phyloP scores from a whole-genome alignment of 2,113 vertebrate genomes.

The Verasper variegatus region DNA sequence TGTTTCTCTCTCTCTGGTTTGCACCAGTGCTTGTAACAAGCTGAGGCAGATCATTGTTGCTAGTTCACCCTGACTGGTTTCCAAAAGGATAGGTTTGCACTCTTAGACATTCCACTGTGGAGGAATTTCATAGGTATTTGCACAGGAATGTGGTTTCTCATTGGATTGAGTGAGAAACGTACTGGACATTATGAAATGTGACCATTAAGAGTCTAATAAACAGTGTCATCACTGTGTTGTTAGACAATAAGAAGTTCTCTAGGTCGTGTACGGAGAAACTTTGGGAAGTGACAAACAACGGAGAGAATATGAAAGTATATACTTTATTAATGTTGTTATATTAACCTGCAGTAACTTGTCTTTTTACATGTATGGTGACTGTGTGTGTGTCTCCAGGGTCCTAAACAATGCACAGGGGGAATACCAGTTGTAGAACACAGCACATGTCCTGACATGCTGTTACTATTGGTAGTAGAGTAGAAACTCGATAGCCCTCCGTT shows the following conservation, averaged over 20 bases:
- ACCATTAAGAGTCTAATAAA: conserved; percentile 26
- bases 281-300: neutral
- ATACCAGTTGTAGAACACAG: conserved; percentile 30
- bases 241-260: neutral
- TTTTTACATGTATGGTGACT: neutral
- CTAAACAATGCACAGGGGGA: neutral
- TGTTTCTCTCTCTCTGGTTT: conserved; percentile 56
- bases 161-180: conserved; percentile 44
- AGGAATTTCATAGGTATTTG: conserved; percentile 73
- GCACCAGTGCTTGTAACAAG: conserved; percentile 79
- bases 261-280: neutral
- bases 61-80: conserved; percentile 64
- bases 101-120: conserved; percentile 68
- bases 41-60: conserved; percentile 81
- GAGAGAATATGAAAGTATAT: neutral
- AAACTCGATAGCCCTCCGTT: conserved; percentile 44
- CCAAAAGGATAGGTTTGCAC: conserved; percentile 74
- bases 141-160: conserved; percentile 67
- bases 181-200: conserved; percentile 34
- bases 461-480: conserved; percentile 41
- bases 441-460: conserved; percentile 13
- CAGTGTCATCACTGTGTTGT: neutral
- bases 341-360: neutral
- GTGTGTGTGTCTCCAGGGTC: neutral
- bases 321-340: neutral